Evolutionary conservation across 1,140 invertebrate genomes (phyloP), one percentile per base, ranked within the genome.

Genomic region (Drosophila nannoptera): DNA sequence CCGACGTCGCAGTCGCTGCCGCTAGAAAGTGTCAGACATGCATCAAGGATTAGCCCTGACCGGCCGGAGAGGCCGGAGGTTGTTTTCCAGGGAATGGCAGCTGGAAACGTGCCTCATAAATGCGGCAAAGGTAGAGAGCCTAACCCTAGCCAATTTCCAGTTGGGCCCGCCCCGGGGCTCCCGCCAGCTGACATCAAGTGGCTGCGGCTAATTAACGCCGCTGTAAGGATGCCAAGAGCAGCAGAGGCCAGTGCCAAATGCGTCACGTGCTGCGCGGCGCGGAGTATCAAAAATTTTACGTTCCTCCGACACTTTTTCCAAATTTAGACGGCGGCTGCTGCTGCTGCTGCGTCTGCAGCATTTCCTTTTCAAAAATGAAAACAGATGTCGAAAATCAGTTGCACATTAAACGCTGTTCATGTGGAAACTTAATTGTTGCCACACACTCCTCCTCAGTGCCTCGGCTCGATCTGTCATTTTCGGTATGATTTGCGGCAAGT

Each of bases 301-400:
- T 65, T 65, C 22, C 76, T 68, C 56, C 67, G 81, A 73, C 80
- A 86, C 80, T 78, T 84, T 78, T 14, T 80, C 81, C 69, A 80
- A 80, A 70, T 86, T 86, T 84, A 86, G 76, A 65, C 36, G 61
- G 22, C 22, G 22, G 3, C 22, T 22, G 22, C 22, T 1, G 3
- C 22, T 22, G 22, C 22, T 1, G 73, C 69, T 75, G 69, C 69
- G 80, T 80, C 81, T 84, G 77, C 62, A 66, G 64, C 74, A 54
- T 81, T 84, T 84, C 77, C 81, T 86, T 77, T 77, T 50, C 50
- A 73, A 88, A 87, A 88, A 86, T 88, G 75, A 82, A 88, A 88
- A 75, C 86, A 88, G 86, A 88, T 88, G 86, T 88, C 78, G 80
- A 74, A 82, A 88, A 88, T 88, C 86, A 88, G 84, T 76, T 78